Percentiles rank a stretch among this genome's conserved stretches.
Conservation (phyloP, 2,888 invertebrate genomes). For the Norana najaformis region DNA sequence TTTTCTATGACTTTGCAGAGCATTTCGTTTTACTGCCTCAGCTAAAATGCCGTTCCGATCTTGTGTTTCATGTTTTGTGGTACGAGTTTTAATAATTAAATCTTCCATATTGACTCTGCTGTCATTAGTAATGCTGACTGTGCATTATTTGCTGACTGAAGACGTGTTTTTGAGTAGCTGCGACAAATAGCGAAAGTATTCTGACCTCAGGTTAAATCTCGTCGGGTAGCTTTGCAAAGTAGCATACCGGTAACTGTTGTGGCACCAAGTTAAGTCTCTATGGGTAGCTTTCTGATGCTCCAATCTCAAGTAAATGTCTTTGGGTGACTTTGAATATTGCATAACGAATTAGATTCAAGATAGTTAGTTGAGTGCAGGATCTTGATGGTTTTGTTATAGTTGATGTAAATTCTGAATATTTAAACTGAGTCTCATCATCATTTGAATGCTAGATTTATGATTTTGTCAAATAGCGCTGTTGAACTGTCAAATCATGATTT, state of each 20-base stretch:
- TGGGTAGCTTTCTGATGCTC: not conserved
- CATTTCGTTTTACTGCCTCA: not conserved
- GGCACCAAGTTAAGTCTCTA: not conserved
- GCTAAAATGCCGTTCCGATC: not conserved
- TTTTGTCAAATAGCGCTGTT: not conserved
- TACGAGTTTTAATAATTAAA: not conserved
- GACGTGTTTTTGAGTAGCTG: not conserved
- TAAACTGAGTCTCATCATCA: no score
- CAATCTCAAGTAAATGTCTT: no score
- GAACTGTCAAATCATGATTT: not conserved
- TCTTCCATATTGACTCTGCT: not conserved
- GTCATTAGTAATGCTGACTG: not conserved
- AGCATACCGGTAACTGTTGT: not conserved
- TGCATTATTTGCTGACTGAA: not conserved
- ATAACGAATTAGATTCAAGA: not conserved
- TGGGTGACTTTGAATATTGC: no score
- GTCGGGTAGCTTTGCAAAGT: not conserved
- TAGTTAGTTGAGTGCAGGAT: no score
- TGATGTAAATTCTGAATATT: no score
- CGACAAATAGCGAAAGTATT: not conserved
- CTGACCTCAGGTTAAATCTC: no score
- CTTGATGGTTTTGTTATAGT: no score
- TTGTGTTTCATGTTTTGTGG: not conserved
- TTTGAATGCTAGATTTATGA: not conserved
- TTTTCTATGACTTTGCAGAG: not conserved